A percentile compares a stretch with the other conserved stretches of the same genome.
These are phyloP conservation scores for Nasonia longicornis DNA, from an alignment of 1,140 invertebrate genomes.

Conservation along the genomic window DNA sequence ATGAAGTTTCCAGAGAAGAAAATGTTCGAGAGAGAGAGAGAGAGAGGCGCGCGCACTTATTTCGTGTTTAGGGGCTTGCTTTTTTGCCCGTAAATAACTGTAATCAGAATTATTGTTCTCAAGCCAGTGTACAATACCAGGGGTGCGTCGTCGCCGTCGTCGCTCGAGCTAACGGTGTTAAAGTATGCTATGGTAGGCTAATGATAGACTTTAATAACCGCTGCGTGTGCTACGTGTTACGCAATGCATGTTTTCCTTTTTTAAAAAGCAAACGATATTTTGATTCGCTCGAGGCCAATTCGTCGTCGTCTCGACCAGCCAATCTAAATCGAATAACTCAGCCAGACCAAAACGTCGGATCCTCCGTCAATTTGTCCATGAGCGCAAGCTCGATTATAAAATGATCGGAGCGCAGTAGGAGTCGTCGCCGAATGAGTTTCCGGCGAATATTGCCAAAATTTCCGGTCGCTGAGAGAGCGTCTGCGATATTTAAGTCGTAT, in stretches of 20 bases:
- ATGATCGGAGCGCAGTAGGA: background rate
- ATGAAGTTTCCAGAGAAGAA: conserved; percentile 38
- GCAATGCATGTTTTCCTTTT: too few species aligned
- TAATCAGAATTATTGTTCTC: background rate
- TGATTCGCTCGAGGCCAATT: background rate
- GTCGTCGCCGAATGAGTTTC: conserved; percentile 31
- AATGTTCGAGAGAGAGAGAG: background rate
- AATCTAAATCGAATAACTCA: conserved; percentile 14
- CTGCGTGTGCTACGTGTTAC: too few species aligned
- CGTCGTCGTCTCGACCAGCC: background rate
- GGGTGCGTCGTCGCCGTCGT: too few species aligned
- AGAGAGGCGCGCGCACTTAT: background rate
- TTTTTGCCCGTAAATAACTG: background rate
- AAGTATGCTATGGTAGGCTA: too few species aligned
- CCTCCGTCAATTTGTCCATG: background rate
- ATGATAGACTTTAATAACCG: too few species aligned
- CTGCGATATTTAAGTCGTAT: conserved; percentile 12
- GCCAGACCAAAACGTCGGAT: background rate
- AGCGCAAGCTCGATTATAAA: conserved; percentile 7
- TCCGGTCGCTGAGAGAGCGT: conserved; percentile 22
- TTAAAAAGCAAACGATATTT: too few species aligned
- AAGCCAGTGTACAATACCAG: background rate
- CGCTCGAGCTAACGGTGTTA: too few species aligned
- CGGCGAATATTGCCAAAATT: conserved; percentile 43
- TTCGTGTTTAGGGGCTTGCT: conserved; percentile 7